Base-by-base conservation (phyloP, 1,140 invertebrate species). In the Agrypnia vestita region DNA sequence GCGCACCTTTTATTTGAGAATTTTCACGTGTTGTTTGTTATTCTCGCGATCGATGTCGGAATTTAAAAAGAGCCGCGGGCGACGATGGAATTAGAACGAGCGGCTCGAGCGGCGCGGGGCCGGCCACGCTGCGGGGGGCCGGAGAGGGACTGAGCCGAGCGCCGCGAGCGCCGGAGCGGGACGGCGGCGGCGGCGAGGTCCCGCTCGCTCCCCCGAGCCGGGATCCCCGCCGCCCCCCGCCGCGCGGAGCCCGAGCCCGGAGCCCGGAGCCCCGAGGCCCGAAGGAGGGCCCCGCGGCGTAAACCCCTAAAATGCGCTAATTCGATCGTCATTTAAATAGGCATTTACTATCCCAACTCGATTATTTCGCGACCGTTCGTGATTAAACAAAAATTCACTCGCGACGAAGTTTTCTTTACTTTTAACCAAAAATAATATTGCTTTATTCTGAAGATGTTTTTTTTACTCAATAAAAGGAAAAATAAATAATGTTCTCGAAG, bases 191-290 rank as follows among this genome's bases (percentile, higher is more conserved):
- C 12, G 12, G 46, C 12, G 3, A 17, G 9, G 69, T 17, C 84
- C 85, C 79, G 84, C 53, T 19, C 61, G 47, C 79, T 12, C 75
- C 21, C 10, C 47, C 64, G 59, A 11, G 84, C 85, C 85, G 85
- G 84, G 85, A n/a, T n/a, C n/a, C n/a, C n/a, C n/a, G n/a, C n/a
- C n/a, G n/a, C n/a, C n/a, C n/a, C n/a, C n/a, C 86, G 85, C 86
- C 86, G 86, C 13, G 85, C 78, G 67, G 73, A 80, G 77, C 79
- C 82, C 80, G 76, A 55, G 64, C 81, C 49, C 80, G 83, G 51
- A 47, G 10, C 19, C 1, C 49, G 8, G n/a, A 15, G 49, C 11
- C 84, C 80, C 3, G 49, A 4, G 49, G 8, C 8, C 12, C 56
- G 4, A 17, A 1, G 1, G 13, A 17, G 3, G n/a, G 15, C 1